Base-by-base conservation (phyloP, 2,888 invertebrate genomes). In the Ormia ochracea region DNA sequence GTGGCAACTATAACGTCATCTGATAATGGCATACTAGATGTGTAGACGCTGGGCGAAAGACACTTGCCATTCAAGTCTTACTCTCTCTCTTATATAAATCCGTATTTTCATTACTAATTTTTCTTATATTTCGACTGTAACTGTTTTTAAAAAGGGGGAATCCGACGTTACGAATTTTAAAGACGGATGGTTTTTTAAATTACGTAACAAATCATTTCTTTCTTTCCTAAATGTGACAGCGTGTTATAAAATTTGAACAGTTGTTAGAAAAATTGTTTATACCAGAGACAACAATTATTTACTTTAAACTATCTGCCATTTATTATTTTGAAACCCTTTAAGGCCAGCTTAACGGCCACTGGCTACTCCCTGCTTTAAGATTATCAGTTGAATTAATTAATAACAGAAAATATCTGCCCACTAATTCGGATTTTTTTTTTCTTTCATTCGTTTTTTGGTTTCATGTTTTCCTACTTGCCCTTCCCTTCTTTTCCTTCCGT, bases 371-470 rank as follows among this genome's bases (percentile, higher is more conserved):
- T 10, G 14, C 12, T 36, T 17, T 48, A 33, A 26, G n/a, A 6
- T n/a, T 26, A 36, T 36, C 26, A 50, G 7, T 4, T 9, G 14
- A 21, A 61, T 61, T 28, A 43, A 58, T 43, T 58, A 50, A 50
- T 50, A 59, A 59, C 59, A 38, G 31, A 69, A 74, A 76, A 84
- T 85, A 85, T 86, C 84, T 86, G 85, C 85, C 84, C 83, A 81
- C 81, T 82, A 66, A 54, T 75, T 68, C 45, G 52, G 52, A 43
- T 59, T 75, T 82, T 69, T 82, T 38, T 36, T 2, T 6, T 2
- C 14, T 14, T 38, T 82, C 73, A 14, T 23, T 45, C 17, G 26
- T 28, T 45, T 54, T 19, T 5, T 19, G 23, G 23, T 43, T 43
- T 6, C 17, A 10, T 43, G 17, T 33, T 23, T 43, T 50, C 17